Conservation (phyloP, 2,797 vertebrate genomes). For the Melanotaenia trifasciata region DNA sequence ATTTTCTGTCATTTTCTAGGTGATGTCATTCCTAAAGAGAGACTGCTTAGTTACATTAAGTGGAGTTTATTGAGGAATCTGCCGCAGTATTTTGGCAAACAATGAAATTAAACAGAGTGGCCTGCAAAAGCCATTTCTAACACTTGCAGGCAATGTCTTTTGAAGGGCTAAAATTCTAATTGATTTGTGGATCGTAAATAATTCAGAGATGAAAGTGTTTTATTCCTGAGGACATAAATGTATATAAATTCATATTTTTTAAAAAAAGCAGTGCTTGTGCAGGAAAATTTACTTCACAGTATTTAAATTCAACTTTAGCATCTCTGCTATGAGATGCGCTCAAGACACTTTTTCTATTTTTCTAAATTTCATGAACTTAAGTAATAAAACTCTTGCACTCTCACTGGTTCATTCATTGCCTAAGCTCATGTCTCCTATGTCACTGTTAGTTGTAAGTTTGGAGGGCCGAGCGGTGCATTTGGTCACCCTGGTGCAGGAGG, state of each 20-base stretch:
- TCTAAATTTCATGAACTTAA: slow-evolving; percentile 7
- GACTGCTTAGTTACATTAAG: slow-evolving; percentile 65
- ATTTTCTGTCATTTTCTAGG: slow-evolving; percentile 70
- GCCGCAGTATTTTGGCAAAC: slow-evolving; percentile 69
- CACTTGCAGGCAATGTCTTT: slow-evolving; percentile 27
- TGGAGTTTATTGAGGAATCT: slow-evolving; percentile 72
- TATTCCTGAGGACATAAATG: not conserved
- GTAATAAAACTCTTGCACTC: slow-evolving; percentile 2
- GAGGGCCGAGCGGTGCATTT: slow-evolving; percentile 89
- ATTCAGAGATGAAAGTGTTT: not conserved
- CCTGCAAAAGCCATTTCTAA: slow-evolving; percentile 57
- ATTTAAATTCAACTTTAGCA: not conserved
- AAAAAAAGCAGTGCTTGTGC: not conserved
- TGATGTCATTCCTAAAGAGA: slow-evolving; percentile 74
- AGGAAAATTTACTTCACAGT: not conserved
- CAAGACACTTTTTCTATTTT: not conserved
- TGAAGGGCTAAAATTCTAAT: slow-evolving; percentile 22
- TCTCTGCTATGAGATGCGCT: not conserved
- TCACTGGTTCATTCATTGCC: not conserved
- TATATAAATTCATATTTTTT: too few relatives aligned
- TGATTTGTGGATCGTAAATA: slow-evolving; percentile 4
- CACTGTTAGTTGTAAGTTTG: slow-evolving; percentile 86
- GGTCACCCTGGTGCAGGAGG: slow-evolving; percentile 88
- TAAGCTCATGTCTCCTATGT: slow-evolving; percentile 11
- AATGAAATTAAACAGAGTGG: slow-evolving; percentile 68